These are phyloP conservation scores for Strongylocentrotus purpuratus DNA, from an alignment of 35 echinoderm and acorn worm genomes.

Conservation along the genomic window DNA sequence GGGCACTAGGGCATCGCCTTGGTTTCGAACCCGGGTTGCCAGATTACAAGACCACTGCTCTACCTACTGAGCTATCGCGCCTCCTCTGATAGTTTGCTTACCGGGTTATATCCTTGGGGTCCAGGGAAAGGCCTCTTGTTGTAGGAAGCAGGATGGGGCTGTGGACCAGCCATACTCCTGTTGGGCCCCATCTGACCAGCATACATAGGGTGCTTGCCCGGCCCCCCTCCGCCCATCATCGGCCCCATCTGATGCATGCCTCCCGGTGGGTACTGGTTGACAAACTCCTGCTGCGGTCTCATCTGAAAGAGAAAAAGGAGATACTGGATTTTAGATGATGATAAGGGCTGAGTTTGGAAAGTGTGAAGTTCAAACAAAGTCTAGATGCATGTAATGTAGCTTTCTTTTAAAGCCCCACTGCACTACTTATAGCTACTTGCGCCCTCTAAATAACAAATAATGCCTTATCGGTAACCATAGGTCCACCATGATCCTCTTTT, in stretches of 20 bases:
- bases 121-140: slow-evolving; percentile 96
- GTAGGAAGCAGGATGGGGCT: slow-evolving; percentile 63
- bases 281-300: slow-evolving; percentile 77
- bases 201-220: slow-evolving; percentile 82
- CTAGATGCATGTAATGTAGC: too few species aligned
- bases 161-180: slow-evolving; percentile 62
- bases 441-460: too few species aligned
- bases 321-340: background rate
- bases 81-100: background rate
- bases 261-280: slow-evolving; percentile 69
- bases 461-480: too few species aligned
- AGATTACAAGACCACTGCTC: too few species aligned
- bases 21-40: too few species aligned
- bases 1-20: too few species aligned
- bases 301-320: slow-evolving; percentile 64
- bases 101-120: slow-evolving; percentile 62
- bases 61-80: too few species aligned
- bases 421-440: too few species aligned
- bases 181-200: slow-evolving; percentile 65
- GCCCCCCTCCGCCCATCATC: slow-evolving; percentile 70
- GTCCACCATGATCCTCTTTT: too few species aligned
- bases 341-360: background rate
- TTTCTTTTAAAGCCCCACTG: too few species aligned
- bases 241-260: slow-evolving; percentile 52
- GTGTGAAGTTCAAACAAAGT: too few species aligned